Conservation (phyloP, 2,888 invertebrate species). For the Rhogogaster chlorosoma region DNA sequence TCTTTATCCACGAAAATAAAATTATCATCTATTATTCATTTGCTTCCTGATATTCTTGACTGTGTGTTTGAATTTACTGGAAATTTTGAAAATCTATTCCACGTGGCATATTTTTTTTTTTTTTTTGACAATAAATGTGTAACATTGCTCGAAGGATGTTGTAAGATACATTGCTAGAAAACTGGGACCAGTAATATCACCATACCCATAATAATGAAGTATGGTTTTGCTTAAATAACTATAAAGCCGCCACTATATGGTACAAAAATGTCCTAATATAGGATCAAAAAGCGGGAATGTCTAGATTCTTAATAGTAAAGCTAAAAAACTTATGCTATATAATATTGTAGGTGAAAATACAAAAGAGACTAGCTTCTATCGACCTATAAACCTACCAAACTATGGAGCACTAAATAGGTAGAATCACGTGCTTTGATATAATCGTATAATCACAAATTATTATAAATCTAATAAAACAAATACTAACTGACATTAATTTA, state of each 20-base stretch:
- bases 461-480: slow-evolving; percentile 13
- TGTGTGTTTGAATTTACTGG: neutral
- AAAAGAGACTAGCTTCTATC: slow-evolving; percentile 46
- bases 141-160: neutral
- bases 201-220: slow-evolving; percentile 26
- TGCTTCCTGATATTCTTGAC: neutral
- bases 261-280: slow-evolving; percentile 43
- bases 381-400: slow-evolving; percentile 8
- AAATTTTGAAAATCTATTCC: neutral
- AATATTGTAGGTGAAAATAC: slow-evolving; percentile 28
- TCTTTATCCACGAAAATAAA: neutral
- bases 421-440: slow-evolving; percentile 3
- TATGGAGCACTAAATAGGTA: slow-evolving; percentile 14
- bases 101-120: neutral
- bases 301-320: slow-evolving; percentile 26
- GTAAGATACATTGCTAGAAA: neutral
- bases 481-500: neutral
- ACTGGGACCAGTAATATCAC: neutral
- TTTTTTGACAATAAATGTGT: neutral
- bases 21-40: neutral
- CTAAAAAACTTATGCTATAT: slow-evolving; percentile 35
- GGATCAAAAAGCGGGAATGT: slow-evolving; percentile 43
- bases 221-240: slow-evolving; percentile 25
- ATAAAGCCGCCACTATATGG: slow-evolving; percentile 30
- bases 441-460: slow-evolving; percentile 18